Conservation (phyloP, 1,140 invertebrate species). For the Listronotus oregonensis region DNA sequence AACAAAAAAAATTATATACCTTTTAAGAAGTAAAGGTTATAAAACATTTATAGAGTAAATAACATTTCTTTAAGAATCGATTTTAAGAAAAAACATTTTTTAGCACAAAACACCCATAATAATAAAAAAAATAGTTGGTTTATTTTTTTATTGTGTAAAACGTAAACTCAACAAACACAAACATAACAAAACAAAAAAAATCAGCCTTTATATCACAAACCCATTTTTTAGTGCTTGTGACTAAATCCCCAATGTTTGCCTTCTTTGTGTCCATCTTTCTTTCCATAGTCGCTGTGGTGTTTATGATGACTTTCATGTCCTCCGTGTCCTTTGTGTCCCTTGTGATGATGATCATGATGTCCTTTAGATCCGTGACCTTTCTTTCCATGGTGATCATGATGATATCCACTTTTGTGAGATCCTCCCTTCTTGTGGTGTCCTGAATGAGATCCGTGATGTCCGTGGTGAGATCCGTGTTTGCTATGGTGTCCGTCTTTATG, state of each 20-base stretch:
- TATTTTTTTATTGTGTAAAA: background rate
- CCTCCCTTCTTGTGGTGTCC: conserved; percentile 72
- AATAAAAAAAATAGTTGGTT: too few species aligned
- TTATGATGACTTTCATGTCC: conserved; percentile 69
- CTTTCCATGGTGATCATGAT: conserved; percentile 68
- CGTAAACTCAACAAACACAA: conserved; percentile 1
- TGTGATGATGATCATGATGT: conserved; percentile 76
- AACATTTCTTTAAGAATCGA: too few species aligned
- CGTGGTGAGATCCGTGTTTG: conserved; percentile 72
- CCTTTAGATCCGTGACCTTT: conserved; percentile 71
- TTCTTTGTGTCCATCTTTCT: conserved; percentile 68
- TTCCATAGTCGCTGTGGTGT: conserved; percentile 68
- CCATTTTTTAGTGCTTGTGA: conserved; percentile 22
- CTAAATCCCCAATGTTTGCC: conserved; percentile 65
- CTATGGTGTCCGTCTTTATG: conserved; percentile 77
- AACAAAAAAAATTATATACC: too few species aligned
- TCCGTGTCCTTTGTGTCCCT: conserved; percentile 72
- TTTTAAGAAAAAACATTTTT: too few species aligned
- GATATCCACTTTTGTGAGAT: conserved; percentile 70
- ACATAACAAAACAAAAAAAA: conserved; percentile 1
- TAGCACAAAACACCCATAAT: too few species aligned
- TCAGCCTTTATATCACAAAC: background rate
- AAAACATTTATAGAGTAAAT: too few species aligned
- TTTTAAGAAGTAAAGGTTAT: too few species aligned
- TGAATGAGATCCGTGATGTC: conserved; percentile 69